Conservation (phyloP, 2,113 vertebrate genomes). For the Cyanocitta stelleri region DNA sequence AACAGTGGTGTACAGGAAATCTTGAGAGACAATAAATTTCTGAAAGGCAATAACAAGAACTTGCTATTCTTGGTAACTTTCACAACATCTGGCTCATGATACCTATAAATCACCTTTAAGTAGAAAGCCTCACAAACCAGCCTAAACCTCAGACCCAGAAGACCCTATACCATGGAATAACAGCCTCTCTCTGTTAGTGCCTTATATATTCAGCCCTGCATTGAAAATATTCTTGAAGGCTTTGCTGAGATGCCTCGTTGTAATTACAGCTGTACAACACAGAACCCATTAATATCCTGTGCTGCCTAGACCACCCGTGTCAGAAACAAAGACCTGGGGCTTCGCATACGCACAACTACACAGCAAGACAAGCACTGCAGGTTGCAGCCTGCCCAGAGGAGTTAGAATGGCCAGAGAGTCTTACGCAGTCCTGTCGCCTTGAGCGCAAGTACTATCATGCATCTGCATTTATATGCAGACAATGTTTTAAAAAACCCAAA, state of each 20-base stretch:
- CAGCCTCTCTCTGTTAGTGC: too few species aligned
- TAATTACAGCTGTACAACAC: background rate
- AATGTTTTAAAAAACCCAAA: background rate
- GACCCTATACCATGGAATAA: background rate
- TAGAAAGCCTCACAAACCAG: background rate
- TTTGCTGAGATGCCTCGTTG: background rate
- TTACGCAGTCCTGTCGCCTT: accelerated
- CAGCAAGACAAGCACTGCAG: background rate
- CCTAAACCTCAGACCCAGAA: background rate
- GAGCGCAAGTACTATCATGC: background rate
- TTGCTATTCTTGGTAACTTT: background rate
- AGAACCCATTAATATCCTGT: background rate
- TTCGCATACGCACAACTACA: background rate
- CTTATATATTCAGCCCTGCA: background rate
- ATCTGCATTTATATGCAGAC: background rate
- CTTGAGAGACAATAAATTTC: background rate
- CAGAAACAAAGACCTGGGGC: background rate
- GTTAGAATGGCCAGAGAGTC: background rate
- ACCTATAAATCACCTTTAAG: background rate
- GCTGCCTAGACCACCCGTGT: background rate
- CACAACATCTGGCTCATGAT: background rate
- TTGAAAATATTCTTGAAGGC: background rate
- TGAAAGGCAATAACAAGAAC: background rate
- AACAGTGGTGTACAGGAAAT: background rate
- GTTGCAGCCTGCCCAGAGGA: background rate